Percentiles rank a stretch among this genome's conserved stretches.
These are phyloP conservation scores for Papilio glaucus DNA, from an alignment of 1,140 invertebrate species.

Conservation along the genomic window DNA sequence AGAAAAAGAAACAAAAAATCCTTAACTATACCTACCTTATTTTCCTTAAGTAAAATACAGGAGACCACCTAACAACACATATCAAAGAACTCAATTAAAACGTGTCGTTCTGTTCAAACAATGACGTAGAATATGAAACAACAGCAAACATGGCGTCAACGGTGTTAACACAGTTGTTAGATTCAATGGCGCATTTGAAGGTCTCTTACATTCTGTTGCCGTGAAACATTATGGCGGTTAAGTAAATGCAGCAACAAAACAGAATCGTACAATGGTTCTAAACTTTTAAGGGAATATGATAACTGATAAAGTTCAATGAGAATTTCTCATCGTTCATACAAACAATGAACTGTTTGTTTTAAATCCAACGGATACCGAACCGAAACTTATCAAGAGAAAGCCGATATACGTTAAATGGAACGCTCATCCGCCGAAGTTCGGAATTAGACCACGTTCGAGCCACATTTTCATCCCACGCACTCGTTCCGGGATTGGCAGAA, in stretches of 20 bases:
- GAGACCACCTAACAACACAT: neutral
- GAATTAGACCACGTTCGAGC: slow-evolving; percentile 33
- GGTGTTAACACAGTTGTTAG: slow-evolving; percentile 49
- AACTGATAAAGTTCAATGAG: neutral
- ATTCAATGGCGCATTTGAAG: slow-evolving; percentile 29
- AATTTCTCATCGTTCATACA: neutral
- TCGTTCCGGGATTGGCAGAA: slow-evolving; percentile 33
- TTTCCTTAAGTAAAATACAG: neutral
- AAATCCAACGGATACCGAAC: slow-evolving; percentile 31
- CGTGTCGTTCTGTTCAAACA: slow-evolving; percentile 41
- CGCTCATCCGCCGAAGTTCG: slow-evolving; percentile 23
- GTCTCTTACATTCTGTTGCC: neutral
- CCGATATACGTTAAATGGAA: slow-evolving; percentile 38
- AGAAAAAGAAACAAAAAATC: too few species aligned
- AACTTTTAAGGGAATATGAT: too few species aligned
- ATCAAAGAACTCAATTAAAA: slow-evolving; percentile 45
- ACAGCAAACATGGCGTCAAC: slow-evolving; percentile 48
- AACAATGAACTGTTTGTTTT: slow-evolving; percentile 25
- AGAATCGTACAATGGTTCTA: too few species aligned
- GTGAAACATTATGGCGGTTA: neutral
- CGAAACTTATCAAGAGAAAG: slow-evolving; percentile 39
- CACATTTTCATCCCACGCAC: slow-evolving; percentile 9
- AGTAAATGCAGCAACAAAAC: neutral
- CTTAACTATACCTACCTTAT: neutral
- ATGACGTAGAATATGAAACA: slow-evolving; percentile 40